A percentile compares a stretch with the other conserved stretches of the same genome.
These are phyloP conservation scores for Nephrocerus scutellatus DNA, from an alignment of 2,888 invertebrate genomes.

Conservation along the genomic window DNA sequence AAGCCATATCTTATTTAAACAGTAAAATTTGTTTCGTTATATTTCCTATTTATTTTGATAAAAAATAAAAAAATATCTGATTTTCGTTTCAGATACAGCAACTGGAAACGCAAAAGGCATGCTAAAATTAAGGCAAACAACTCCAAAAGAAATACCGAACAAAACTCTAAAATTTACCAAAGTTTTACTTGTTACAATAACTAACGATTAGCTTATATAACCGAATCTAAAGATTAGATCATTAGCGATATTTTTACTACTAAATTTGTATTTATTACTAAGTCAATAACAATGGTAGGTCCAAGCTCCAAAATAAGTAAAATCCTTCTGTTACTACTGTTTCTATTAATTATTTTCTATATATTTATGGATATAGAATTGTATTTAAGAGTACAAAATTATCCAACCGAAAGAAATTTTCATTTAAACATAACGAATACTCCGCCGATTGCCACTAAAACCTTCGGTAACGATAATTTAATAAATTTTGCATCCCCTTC, in stretches of 20 bases:
- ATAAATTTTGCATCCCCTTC: too few relatives aligned
- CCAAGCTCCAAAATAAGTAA: conserved; percentile 68
- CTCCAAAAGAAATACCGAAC: background rate
- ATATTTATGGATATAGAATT: conserved; percentile 66
- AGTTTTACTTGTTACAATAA: too few relatives aligned
- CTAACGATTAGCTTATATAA: background rate
- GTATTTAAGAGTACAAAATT: conserved; percentile 64
- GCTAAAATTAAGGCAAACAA: conserved; percentile 11
- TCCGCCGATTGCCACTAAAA: conserved; percentile 11
- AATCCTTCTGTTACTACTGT: conserved; percentile 55
- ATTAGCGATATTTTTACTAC: too few relatives aligned
- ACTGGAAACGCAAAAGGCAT: conserved; percentile 19
- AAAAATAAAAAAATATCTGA: conserved; percentile 20
- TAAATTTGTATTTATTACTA: too few relatives aligned
- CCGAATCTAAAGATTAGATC: too few relatives aligned
- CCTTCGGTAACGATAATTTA: too few relatives aligned
- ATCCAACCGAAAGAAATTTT: conserved; percentile 53
- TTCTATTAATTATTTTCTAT: conserved; percentile 57
- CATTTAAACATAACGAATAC: conserved; percentile 36
- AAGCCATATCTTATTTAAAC: too few relatives aligned
- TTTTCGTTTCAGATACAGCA: conserved; percentile 21
- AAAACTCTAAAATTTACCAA: background rate
- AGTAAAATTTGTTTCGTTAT: too few relatives aligned
- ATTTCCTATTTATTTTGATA: too few relatives aligned
- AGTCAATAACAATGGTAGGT: conserved; percentile 55